These are phyloP conservation scores for Apoda limacodes DNA, from an alignment of 2,888 invertebrate genomes.

Conservation along the genomic window DNA sequence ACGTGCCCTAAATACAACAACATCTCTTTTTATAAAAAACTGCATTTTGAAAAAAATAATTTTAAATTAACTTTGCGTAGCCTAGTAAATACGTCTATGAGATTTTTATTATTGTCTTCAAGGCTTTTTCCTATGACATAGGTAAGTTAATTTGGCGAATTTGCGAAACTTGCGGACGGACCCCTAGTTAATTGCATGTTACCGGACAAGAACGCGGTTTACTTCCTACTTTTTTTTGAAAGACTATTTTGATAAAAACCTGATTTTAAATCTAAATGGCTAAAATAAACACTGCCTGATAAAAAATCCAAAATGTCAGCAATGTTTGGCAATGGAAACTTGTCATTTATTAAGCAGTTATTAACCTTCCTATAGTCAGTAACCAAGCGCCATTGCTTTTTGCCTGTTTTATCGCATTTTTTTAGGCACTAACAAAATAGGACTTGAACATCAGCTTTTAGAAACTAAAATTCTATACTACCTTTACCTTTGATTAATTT, in stretches of 20 bases:
- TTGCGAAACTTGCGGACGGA: constrained; percentile 15
- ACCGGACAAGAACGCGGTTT: constrained; percentile 8
- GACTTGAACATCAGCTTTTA: constrained; percentile 11
- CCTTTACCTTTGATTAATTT: no score
- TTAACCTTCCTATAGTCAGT: constrained; percentile 13
- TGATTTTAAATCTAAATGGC: constrained; percentile 7
- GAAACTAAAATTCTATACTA: no score
- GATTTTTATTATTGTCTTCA: constrained; percentile 12
- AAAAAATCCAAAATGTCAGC: constrained; percentile 13
- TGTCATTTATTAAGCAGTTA: constrained; percentile 9
- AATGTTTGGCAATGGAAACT: constrained; percentile 11
- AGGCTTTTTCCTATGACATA: constrained; percentile 9
- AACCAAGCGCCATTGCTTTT: constrained; percentile 7
- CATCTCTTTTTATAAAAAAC: constrained; percentile 12
- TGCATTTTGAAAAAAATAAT: constrained; percentile 12
- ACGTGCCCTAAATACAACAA: constrained; percentile 12
- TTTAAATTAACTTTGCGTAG: constrained; percentile 10
- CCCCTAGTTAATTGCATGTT: constrained; percentile 14
- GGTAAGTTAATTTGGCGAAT: constrained; percentile 14
- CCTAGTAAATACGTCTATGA: constrained; percentile 12
- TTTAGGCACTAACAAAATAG: constrained; percentile 12
- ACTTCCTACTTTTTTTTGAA: constrained; percentile 1
- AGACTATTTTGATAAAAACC: constrained; percentile 6
- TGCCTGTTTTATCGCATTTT: constrained; percentile 2
- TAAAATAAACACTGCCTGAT: constrained; percentile 11